Evolutionary conservation across 2,113 vertebrate species (phyloP), one percentile per base, ranked within the genome.

Genomic region (Hymenochirus boettgeri): DNA sequence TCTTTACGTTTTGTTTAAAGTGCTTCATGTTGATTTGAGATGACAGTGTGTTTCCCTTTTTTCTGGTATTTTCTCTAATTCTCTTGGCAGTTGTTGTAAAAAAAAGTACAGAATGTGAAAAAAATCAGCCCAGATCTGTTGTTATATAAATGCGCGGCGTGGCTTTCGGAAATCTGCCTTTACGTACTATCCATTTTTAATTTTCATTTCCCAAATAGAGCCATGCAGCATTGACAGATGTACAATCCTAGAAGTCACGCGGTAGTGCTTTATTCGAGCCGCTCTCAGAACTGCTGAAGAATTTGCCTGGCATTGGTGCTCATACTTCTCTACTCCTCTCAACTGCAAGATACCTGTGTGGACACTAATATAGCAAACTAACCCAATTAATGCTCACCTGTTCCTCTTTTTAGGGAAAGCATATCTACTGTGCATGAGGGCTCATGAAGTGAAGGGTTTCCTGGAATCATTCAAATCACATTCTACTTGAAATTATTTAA

Each of bases 401-500:
- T 57, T 57, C 21, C 53, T 48, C n/a, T n/a, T n/a, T 21, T 24
- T 35, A 35, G 25, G 24, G 54, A 54, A 31, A 50, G 26, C 52
- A 31, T n/a, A n/a, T 65, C 53, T 27, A 35, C 39, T 65, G 19
- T 33, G 48, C 48, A 35, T 57, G 39, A 65, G 31, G 42, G 26
- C 25, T 65, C 54, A 57, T 31, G 53, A 27, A 25, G 62, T 19
- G 51, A 64, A 64, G 15, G 53, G 42, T 57, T 65, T 48, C 62
- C 53, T 37, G 39, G 62, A 56, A 64, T 64, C 56, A 64, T 46
- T 64, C 35, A 65, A 65, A 56, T 65, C 53, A 47, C 39, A 39
- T 63, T 45, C 42, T 23, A 53, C 25, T n/a, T 47, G 42, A 65
- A 65, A 57, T 65, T 57, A 57, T 65, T 24, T 57, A 47, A 2